Base-by-base conservation (phyloP, 2,888 invertebrate species). In the Sepiola atlantica region DNA sequence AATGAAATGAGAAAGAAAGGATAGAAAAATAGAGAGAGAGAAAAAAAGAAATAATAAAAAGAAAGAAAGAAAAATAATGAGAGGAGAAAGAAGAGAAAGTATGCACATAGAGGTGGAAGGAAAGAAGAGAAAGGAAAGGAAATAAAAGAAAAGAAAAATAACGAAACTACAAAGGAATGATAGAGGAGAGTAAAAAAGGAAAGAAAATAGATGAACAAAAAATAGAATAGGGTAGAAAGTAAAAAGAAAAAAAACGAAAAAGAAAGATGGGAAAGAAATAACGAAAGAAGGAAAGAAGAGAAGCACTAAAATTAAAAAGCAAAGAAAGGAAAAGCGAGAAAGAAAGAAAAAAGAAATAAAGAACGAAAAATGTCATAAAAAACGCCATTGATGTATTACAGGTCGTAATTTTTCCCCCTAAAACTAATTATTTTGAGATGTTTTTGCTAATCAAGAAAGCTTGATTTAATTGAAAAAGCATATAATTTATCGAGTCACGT, bases 401-500 rank as follows among this genome's bases (percentile, higher is more conserved):
- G 77, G n/a, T n/a, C 77, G 77, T 77, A 77, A 45, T 77, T 77
- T 77, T 77, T 12, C 12, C n/a, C n/a, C 61, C n/a, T 77, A 77
- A 77, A 77, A 77, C 77, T 77, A 77, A 77, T 77, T 77, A 77
- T 77, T 77, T 32, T 77, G 77, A 77, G 16, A 77, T 77, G 16
- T 14, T n/a, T n/a, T n/a, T 77, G 77, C 77, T 77, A 77, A 77
- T 77, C 77, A 77, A 77, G n/a, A 77, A 77, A 77, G n/a, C n/a
- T 77, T 32, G n/a, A 77, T 77, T 77, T 77, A 77, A 77, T 77
- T 77, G 77, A 77, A 77, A 77, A 77, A 61, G n/a, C n/a, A 77
- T 32, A 77, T 77, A 77, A 77, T 32, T 77, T 77, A 77, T 77
- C n/a, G 77, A 3, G 77, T 77, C 77, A 77, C n/a, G 77, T 77